Evolutionary conservation across 2,113 vertebrate species (phyloP).

Genomic region (Plestiodon gilberti): DNA sequence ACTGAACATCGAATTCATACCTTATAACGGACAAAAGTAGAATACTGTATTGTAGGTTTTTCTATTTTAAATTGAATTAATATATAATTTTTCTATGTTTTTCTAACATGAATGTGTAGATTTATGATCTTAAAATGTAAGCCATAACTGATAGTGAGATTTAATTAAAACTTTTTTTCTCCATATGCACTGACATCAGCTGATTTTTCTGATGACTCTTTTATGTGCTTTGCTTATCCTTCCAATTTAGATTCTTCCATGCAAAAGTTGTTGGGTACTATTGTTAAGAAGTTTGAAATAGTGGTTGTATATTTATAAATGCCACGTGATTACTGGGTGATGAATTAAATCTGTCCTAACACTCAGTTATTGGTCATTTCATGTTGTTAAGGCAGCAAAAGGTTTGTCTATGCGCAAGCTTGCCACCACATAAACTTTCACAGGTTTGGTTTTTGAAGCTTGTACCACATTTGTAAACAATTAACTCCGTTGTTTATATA

Average conservation of each 20-base stretch:
- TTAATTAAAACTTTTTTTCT: neutral
- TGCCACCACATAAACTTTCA: neutral
- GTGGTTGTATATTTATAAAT: constrained; percentile 4
- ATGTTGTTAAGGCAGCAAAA: neutral
- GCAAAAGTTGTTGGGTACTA: neutral
- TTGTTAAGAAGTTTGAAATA: neutral
- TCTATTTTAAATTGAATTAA: neutral
- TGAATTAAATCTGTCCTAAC: neutral
- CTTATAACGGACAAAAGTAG: neutral
- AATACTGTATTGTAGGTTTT: neutral
- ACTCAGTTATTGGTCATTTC: neutral
- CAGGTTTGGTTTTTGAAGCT: neutral
- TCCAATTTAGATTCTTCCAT: neutral
- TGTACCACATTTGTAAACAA: neutral
- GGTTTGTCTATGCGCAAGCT: too few species aligned
- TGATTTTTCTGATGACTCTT: constrained; percentile 14
- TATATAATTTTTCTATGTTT: neutral
- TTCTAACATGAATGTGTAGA: neutral
- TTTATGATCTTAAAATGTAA: neutral
- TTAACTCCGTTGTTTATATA: too few species aligned
- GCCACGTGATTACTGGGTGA: constrained; percentile 17
- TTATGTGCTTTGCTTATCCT: neutral
- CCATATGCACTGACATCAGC: neutral
- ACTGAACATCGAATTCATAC: neutral
- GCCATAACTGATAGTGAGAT: neutral